Base-by-base conservation (phyloP, 2,113 vertebrate species). In the Rhea pennata region DNA sequence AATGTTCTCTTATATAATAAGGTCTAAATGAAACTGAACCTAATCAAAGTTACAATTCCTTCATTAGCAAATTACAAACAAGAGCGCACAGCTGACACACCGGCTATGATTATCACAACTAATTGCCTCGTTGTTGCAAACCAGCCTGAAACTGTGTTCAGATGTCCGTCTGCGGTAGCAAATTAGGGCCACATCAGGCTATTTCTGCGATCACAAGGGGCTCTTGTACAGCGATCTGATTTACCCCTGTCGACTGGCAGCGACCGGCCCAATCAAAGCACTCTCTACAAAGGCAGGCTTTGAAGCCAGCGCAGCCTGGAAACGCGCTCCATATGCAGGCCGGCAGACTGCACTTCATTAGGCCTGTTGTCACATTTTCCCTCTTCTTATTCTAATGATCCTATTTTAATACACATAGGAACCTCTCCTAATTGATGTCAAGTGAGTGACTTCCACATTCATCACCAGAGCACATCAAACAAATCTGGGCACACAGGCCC, bases 21-120 rank as follows among this genome's bases (percentile, higher is more conserved):
- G 98, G 97, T 96, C 98, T 98, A 98, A 98, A 98, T 98, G 98
- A 98, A 98, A 98, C 98, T 97, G 98, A 98, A 98, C 98, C 98
- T 99, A 98, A 99, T 99, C 99, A 99, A 98, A 99, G 98, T 98
- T 98, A 98, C 98, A 98, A 99, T 99, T 99, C 98, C 99, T 99
- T 99, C 99, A 99, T 99, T 99, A 99, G 98, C 97, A 98, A 98
- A 99, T 99, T 98, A 99, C 98, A 99, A 99, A 99, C 98, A 99
- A 99, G 98, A 98, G 98, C 83, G 72, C 97, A 59, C 98, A 98
- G 98, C 97, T 98, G 98, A 99, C 98, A 98, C 96, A 98, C 98
- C 96, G 97, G 98, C 98, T 94, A 95, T 97, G 98, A 99, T 99
- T 98, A 99, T 98, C 93, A 92, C 98, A 97, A 95, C 98, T 99